Conservation (phyloP, 2,797 vertebrate genomes). For the Aplochiton taeniatus region DNA sequence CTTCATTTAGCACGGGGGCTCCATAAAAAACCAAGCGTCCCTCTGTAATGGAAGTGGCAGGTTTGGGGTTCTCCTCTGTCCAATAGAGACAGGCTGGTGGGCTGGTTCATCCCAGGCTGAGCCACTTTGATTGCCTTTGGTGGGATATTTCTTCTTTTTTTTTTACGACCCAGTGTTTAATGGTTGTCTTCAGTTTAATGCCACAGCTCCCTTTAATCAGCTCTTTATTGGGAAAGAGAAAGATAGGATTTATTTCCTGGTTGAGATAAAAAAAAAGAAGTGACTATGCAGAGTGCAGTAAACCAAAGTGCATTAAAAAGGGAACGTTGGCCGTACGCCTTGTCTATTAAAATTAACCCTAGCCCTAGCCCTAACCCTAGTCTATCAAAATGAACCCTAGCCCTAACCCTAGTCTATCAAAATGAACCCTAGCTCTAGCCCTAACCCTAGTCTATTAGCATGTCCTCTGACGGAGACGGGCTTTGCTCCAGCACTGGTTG, state of each 20-base stretch:
- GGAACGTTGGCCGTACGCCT: too few species aligned
- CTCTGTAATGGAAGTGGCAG: constrained; percentile 55
- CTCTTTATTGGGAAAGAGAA: background rate
- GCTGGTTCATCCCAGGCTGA: constrained; percentile 40
- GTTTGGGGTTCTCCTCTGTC: background rate
- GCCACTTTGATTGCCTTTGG: constrained; percentile 45
- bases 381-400: too few species aligned
- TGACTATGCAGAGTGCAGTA: background rate
- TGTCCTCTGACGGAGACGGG: too few species aligned
- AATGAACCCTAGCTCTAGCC: too few species aligned
- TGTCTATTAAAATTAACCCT: too few species aligned
- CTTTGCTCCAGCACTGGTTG: too few species aligned
- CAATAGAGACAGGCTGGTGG: constrained; percentile 16
- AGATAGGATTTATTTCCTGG: background rate
- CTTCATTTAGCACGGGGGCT: constrained; percentile 49
- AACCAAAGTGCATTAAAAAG: background rate
- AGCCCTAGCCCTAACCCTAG: too few species aligned
- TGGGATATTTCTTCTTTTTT: constrained; percentile 2
- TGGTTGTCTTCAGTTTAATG: background rate
- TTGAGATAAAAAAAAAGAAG: background rate
- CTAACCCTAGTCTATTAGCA: too few species aligned
- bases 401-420: too few species aligned
- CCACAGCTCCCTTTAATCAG: background rate
- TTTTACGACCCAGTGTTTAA: too few species aligned
- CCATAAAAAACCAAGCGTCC: constrained; percentile 64